These are phyloP conservation scores for Lophotriccus pileatus DNA, from an alignment of 2,797 vertebrate species.

Conservation along the genomic window DNA sequence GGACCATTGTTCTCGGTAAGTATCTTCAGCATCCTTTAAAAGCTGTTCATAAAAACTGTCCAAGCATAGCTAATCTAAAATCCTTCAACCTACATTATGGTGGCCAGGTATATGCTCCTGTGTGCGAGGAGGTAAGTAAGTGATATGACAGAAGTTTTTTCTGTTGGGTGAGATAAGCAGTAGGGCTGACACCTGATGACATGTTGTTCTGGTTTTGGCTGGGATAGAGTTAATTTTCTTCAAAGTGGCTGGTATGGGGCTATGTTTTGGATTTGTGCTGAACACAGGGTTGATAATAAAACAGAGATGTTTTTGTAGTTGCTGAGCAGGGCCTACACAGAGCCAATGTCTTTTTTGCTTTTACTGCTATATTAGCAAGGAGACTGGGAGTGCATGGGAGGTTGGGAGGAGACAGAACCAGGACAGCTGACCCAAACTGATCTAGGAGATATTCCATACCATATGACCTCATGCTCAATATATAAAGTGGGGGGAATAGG, in stretches of 20 bases:
- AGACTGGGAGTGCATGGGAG: fast-evolving
- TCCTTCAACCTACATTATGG: not conserved
- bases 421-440: not conserved
- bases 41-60: constrained; percentile 1
- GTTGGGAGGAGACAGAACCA: not conserved
- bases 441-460: not conserved
- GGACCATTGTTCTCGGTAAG: not conserved
- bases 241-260: not conserved
- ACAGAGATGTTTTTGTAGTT: not conserved
- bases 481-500: not conserved
- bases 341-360: not conserved
- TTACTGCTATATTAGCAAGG: not conserved
- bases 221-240: not conserved
- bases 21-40: constrained; percentile 1
- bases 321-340: not conserved
- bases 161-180: not conserved
- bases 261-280: not conserved
- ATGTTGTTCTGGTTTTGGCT: not conserved
- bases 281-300: not conserved
- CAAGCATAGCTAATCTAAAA: constrained; percentile 6
- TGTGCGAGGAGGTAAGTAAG: not conserved
- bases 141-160: not conserved
- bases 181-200: not conserved
- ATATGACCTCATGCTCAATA: not conserved
- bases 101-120: not conserved